Percentiles rank a stretch among this genome's conserved stretches.
phyloP scores from a whole-genome alignment of 2,113 vertebrate genomes.

The Cynopterus brachyotis region DNA sequence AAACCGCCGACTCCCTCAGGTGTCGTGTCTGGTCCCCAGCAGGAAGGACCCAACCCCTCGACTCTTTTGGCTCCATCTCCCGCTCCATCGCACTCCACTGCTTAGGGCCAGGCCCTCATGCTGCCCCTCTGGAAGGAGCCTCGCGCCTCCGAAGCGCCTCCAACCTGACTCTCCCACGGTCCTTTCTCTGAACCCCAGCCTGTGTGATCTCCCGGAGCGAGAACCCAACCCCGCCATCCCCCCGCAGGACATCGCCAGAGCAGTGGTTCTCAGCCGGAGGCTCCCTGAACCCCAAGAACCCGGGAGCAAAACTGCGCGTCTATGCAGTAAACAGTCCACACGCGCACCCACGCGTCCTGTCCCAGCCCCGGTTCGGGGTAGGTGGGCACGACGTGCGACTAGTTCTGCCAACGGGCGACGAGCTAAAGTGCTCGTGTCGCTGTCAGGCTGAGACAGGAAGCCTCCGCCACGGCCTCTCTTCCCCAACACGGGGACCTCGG shows the following conservation, averaged over 20 bases:
- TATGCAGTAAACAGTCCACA: background rate
- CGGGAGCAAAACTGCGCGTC: background rate
- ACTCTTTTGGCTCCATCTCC: background rate
- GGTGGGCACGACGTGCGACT: background rate
- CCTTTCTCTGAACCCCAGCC: background rate
- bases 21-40: background rate
- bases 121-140: background rate
- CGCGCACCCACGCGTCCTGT: no score
- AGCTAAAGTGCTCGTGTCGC: background rate
- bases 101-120: background rate
- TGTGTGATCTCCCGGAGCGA: background rate
- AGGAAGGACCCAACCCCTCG: background rate
- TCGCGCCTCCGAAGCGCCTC: background rate
- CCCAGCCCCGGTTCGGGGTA: background rate
- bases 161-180: background rate
- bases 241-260: background rate
- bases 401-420: background rate
- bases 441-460: background rate
- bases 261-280: background rate
- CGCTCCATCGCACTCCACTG: background rate
- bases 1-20: background rate
- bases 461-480: background rate
- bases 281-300: background rate
- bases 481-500: background rate
- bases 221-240: background rate